A percentile compares a stretch with the other conserved stretches of the same genome.
phyloP scores from a whole-genome alignment of 2,113 vertebrate genomes.

The Camelus dromedarius region DNA sequence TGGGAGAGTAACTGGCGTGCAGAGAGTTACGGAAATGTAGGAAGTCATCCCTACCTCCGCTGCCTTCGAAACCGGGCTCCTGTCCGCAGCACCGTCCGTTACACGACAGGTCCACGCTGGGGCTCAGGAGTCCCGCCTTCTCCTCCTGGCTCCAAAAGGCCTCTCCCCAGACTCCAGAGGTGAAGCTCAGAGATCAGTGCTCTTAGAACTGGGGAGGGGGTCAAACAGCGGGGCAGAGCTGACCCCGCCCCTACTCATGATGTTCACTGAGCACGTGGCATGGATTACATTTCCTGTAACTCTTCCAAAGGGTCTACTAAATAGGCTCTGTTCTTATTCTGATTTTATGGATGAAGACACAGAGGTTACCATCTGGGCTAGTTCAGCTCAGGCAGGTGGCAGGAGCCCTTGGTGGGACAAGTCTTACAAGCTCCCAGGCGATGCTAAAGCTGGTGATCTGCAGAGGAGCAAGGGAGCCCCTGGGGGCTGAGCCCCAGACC shows the following conservation, averaged over 20 bases:
- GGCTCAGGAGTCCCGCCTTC: not conserved
- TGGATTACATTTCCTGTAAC: fast-evolving
- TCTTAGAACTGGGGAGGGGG: not conserved
- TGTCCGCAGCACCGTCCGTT: fast-evolving
- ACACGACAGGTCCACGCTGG: fast-evolving
- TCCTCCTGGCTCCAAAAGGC: not conserved
- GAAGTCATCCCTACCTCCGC: fast-evolving
- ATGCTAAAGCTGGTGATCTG: not conserved
- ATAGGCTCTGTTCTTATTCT: not conserved
- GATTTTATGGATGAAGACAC: not conserved
- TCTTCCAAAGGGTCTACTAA: fast-evolving
- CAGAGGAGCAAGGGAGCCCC: not conserved
- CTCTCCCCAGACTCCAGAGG: not conserved
- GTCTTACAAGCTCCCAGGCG: not conserved
- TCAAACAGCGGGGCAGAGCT: fast-evolving
- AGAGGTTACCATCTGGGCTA: no score
- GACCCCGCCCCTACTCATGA: fast-evolving
- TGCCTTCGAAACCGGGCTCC: not conserved
- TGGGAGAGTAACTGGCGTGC: not conserved
- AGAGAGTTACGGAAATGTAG: not conserved
- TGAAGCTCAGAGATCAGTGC: not conserved
- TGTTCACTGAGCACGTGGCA: fast-evolving
- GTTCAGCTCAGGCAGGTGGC: no score
- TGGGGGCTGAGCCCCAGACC: not conserved
- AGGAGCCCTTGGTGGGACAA: no score